Conservation (phyloP, 2,113 vertebrate species). For the Mionectes macconnelli region DNA sequence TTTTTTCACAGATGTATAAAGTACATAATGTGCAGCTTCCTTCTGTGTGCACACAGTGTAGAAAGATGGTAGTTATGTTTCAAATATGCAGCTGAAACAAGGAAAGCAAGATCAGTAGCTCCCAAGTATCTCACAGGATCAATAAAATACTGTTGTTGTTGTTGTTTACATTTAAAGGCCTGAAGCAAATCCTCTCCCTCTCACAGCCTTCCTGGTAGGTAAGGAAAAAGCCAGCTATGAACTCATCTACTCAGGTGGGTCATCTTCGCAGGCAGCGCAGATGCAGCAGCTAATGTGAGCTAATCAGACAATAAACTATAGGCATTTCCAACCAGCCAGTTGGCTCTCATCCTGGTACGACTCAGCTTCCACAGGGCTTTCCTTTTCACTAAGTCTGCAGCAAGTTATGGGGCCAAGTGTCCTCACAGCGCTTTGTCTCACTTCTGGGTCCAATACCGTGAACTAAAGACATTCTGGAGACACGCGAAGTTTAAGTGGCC, state of each 20-base stretch:
- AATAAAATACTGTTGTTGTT: not conserved
- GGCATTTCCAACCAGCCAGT: not conserved
- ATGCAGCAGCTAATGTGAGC: not conserved
- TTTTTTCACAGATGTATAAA: not conserved
- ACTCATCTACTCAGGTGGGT: not conserved
- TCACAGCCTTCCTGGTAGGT: not conserved
- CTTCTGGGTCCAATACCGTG: not conserved
- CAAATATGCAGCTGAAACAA: not conserved
- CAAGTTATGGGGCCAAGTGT: not conserved
- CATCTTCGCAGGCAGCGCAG: not conserved
- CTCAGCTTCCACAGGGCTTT: not conserved
- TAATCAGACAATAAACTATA: not conserved
- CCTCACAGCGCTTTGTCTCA: not conserved
- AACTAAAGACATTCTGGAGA: not conserved
- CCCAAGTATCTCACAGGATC: not conserved
- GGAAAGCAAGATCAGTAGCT: not conserved
- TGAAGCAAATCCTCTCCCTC: not conserved
- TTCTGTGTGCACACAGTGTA: no score
- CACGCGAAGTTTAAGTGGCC: not conserved
- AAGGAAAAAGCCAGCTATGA: not conserved
- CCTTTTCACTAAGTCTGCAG: not conserved
- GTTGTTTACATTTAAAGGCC: not conserved
- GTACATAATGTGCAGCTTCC: fast-evolving
- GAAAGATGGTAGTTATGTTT: no score
- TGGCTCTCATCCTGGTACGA: not conserved